Conservation (phyloP, 2,888 invertebrate species). For the Trissoscelio sp. region DNA sequence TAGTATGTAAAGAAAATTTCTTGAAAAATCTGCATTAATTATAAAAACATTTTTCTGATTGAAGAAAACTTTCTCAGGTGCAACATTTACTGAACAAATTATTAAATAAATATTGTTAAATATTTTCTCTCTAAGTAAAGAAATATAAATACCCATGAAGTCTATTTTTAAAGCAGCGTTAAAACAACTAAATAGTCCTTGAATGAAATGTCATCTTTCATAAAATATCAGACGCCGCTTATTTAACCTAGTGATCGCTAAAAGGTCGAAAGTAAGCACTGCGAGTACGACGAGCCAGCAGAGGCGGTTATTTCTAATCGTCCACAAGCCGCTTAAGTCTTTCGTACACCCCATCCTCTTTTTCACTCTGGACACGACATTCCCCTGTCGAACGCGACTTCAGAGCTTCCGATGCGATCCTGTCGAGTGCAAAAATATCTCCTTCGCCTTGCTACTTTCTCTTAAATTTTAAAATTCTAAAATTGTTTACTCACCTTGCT, state of each 20-base stretch:
- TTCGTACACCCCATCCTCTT: neutral
- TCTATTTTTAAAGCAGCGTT: neutral
- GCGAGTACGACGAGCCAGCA: conserved; percentile 61
- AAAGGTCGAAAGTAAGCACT: conserved; percentile 68
- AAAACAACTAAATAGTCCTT: neutral
- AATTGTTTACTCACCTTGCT: neutral
- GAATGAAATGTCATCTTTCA: conserved; percentile 6
- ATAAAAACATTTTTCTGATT: too few species aligned
- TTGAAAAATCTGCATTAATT: too few species aligned
- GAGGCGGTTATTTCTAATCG: conserved; percentile 76
- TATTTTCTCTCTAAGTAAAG: too few species aligned
- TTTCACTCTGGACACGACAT: neutral
- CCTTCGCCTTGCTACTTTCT: neutral
- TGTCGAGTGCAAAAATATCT: conserved; percentile 19
- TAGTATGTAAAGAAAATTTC: too few species aligned
- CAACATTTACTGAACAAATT: too few species aligned
- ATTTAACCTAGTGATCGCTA: conserved; percentile 73
- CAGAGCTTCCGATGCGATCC: conserved; percentile 28
- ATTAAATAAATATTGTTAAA: too few species aligned
- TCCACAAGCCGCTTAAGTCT: conserved; percentile 78
- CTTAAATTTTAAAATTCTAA: neutral
- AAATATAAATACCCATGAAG: too few species aligned
- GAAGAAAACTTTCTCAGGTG: too few species aligned
- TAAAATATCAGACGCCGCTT: conserved; percentile 26
- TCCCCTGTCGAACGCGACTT: conserved; percentile 18